phyloP scores from a whole-genome alignment of 2,888 invertebrate genomes.

The Caenorhabditis sinica region DNA sequence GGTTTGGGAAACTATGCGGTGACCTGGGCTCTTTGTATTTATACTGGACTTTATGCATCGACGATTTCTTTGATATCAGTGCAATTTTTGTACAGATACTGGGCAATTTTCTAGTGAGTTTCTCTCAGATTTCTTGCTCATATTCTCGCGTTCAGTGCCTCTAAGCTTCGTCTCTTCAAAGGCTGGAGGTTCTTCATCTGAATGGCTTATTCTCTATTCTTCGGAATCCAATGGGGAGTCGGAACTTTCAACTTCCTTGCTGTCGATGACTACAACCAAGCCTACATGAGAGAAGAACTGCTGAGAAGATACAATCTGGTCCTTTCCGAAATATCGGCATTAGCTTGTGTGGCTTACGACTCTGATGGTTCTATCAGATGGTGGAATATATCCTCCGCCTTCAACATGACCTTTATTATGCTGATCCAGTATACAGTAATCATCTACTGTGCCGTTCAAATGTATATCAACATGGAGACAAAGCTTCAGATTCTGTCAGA shows the following conservation, averaged over 20 bases:
- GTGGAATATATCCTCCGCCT: not conserved
- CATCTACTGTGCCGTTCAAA: slow-evolving; percentile 4
- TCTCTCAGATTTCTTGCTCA: not conserved
- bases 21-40: no score
- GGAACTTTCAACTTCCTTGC: not conserved
- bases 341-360: not conserved
- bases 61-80: no score
- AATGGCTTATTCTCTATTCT: not conserved
- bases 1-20: not conserved
- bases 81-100: no score
- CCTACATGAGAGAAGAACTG: no score
- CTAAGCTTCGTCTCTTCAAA: slow-evolving; percentile 7
- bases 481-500: not conserved
- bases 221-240: slow-evolving; percentile 9
- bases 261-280: no score
- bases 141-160: no score
- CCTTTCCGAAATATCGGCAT: not conserved
- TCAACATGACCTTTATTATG: not conserved
- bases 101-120: no score
- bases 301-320: no score
- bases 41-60: no score
- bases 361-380: not conserved
- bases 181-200: slow-evolving; percentile 3
- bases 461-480: not conserved
- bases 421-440: slow-evolving; percentile 1